phyloP scores from a whole-genome alignment of 1,140 invertebrate genomes.

The Druon quercuslanigerum region DNA sequence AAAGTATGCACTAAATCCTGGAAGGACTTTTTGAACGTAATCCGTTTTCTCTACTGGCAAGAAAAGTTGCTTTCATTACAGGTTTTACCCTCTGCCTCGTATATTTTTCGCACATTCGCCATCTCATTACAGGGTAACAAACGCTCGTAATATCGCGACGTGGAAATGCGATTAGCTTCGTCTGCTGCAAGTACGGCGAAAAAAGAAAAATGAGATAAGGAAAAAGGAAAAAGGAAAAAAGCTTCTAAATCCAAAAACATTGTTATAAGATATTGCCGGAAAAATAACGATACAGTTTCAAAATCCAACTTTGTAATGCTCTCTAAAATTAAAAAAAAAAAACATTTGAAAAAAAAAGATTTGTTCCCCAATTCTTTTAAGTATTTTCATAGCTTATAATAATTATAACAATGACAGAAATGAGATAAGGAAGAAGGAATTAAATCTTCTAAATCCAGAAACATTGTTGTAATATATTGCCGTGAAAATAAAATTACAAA shows the following conservation, averaged over 20 bases:
- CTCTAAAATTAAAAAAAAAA: no score
- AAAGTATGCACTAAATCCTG: not conserved
- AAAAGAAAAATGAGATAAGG: slow-evolving; percentile 2
- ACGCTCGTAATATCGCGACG: slow-evolving; percentile 31
- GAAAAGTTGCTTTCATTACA: slow-evolving; percentile 22
- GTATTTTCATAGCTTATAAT: no score
- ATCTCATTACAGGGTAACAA: slow-evolving; percentile 32
- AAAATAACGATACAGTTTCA: no score
- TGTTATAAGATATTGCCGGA: no score
- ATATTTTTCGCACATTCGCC: slow-evolving; percentile 21
- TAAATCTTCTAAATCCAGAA: not conserved
- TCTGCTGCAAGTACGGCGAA: slow-evolving; percentile 31
- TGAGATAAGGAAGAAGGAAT: not conserved
- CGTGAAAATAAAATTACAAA: no score
- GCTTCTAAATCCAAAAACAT: not conserved
- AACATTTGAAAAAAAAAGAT: no score
- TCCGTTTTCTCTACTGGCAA: not conserved
- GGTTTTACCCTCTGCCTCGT: slow-evolving; percentile 4
- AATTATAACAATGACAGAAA: no score
- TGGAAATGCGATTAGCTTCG: slow-evolving; percentile 39
- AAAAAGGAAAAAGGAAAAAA: not conserved
- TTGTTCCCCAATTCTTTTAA: no score
- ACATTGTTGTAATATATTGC: no score
- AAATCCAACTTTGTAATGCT: no score
- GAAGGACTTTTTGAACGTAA: not conserved